Base-by-base conservation (phyloP, 2,797 vertebrate genomes). In the Crenichthys baileyi region DNA sequence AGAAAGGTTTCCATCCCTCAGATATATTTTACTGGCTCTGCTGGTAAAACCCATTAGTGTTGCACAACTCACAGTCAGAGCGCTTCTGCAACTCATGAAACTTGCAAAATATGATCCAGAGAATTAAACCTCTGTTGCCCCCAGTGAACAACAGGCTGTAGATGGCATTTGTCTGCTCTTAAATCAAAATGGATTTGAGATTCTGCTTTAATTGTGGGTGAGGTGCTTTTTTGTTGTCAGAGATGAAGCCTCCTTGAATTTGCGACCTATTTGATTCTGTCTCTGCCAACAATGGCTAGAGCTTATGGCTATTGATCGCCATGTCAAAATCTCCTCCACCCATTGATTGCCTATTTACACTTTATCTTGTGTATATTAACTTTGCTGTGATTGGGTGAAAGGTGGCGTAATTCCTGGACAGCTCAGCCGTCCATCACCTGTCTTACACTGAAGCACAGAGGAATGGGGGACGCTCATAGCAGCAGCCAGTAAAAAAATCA, bases 271-370 rank as follows among this genome's bases (percentile, higher is more conserved):
- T 29, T 46, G 36, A 50, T 51, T 63, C 61, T 44, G 58, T 51
- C 72, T 26, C 1, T 0, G n/a, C 50, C 44, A 56, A 70, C 22
- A 58, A 56, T 7, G 22, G 60, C 50, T 41, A 0, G 50, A 48
- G 36, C 73, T 72, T 56, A 26, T 58, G 41, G 39, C 51, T 72
- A 72, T 76, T 46, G 75, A 70, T 58, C 55, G 26, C n/a, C 51
- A 58, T 77, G 76, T 58, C 67, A 70, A 70, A 44, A 70, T 58
- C 60, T 65, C 22, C 24, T 78, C 70, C 56, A 72, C 39, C 24
- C 76, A 51, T 78, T 60, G 26, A 48, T 76, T 15, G 9, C 29
- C 74, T 53, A 24, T 65, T 51, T 46, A 39, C 46, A 36, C 60
- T 70, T 56, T 31, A 70, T 77, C 75, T 51, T 71, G 41, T 56